Evolutionary conservation across 2,888 invertebrate genomes (phyloP).

Genomic region (Tetrapedia diversipes): DNA sequence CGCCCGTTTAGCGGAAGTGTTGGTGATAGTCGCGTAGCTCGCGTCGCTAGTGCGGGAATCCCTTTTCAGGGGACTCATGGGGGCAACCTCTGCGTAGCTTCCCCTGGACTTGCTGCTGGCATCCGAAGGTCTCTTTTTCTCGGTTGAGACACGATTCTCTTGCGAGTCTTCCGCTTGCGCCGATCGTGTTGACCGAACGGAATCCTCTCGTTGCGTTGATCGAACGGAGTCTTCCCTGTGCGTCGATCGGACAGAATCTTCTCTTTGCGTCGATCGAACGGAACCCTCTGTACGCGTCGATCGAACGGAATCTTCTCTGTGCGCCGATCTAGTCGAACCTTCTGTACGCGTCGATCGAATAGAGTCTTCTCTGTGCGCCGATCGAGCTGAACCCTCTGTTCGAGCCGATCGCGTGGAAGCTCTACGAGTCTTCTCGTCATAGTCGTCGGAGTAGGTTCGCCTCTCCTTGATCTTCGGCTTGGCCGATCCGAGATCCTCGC

Average conservation of each 20-base stretch:
- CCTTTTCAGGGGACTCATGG: conserved; percentile 45
- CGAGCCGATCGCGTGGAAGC: conserved; percentile 8
- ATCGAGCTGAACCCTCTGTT: not conserved
- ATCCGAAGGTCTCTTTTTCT: conserved; percentile 54
- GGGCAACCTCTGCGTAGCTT: conserved; percentile 41
- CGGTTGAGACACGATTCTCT: not conserved
- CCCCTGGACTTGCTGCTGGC: conserved; percentile 51
- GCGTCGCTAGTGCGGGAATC: conserved; percentile 59
- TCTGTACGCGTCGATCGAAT: not conserved
- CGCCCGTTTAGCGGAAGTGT: conserved; percentile 51
- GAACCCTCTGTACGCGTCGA: not conserved
- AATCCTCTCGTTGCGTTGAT: conserved; percentile 9
- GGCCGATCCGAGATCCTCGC: conserved; percentile 60
- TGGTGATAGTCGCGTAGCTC: conserved; percentile 64
- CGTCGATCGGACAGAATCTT: conserved; percentile 33
- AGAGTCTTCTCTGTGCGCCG: conserved; percentile 23
- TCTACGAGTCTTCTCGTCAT: conserved; percentile 66
- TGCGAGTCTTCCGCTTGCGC: not conserved
- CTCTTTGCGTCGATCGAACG: not conserved
- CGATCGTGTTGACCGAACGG: conserved; percentile 1
- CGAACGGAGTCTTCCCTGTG: not conserved
- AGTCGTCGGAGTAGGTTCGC: conserved; percentile 75
- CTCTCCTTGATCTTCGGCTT: conserved; percentile 63
- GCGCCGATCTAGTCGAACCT: not conserved
- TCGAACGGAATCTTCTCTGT: conserved; percentile 33